phyloP scores from a whole-genome alignment of 2,797 vertebrate genomes.

The Epinephelus awoara region DNA sequence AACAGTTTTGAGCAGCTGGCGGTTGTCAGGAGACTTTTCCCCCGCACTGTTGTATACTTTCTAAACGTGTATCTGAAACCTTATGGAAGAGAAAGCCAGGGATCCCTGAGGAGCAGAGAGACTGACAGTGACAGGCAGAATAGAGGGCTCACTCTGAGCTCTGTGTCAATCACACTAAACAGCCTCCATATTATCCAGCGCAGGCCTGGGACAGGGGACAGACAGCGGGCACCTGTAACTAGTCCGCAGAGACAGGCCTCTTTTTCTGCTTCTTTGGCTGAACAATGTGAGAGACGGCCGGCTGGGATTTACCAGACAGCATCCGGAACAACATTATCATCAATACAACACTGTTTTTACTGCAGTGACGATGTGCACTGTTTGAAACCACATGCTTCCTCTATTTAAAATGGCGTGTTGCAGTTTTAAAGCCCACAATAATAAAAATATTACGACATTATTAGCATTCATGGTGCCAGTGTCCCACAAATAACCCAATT shows the following conservation, averaged over 20 bases:
- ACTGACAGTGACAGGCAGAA: constrained; percentile 66
- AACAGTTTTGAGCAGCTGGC: neutral
- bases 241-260: constrained; percentile 55
- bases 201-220: constrained; percentile 54
- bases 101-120: constrained; percentile 58
- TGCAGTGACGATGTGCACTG: neutral
- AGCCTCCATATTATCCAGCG: constrained; percentile 57
- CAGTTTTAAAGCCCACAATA: neutral
- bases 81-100: constrained; percentile 37
- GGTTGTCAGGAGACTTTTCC: neutral
- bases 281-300: constrained; percentile 8
- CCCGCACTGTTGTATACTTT: constrained; percentile 13
- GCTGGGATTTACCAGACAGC: constrained; percentile 25
- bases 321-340: neutral
- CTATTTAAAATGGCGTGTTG: neutral
- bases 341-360: neutral
- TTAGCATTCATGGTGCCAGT: neutral
- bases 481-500: too few species aligned
- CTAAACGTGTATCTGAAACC: constrained; percentile 33
- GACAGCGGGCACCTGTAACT: constrained; percentile 53
- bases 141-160: constrained; percentile 59
- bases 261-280: constrained; percentile 26
- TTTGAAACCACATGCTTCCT: neutral
- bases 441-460: neutral
- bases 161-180: constrained; percentile 74